These are phyloP conservation scores for Suncus etruscus DNA, from an alignment of 2,113 vertebrate genomes.

Conservation along the genomic window DNA sequence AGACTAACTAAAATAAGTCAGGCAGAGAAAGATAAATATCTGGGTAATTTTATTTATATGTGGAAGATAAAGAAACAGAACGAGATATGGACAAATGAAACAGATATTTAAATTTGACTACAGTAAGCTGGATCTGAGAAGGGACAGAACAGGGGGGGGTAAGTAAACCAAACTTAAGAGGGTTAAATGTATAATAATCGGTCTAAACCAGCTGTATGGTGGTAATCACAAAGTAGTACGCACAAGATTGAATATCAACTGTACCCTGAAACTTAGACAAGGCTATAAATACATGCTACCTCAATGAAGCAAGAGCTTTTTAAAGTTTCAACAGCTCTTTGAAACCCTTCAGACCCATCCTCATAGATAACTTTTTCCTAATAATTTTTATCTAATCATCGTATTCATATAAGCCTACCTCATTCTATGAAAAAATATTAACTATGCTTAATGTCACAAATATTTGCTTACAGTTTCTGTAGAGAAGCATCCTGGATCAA, in stretches of 20 bases:
- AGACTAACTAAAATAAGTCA: background rate
- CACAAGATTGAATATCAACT: background rate
- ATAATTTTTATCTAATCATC: constrained; percentile 3
- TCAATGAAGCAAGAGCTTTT: background rate
- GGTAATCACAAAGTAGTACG: background rate
- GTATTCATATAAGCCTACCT: background rate
- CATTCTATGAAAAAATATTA: background rate
- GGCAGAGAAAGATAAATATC: background rate
- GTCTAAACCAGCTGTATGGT: background rate
- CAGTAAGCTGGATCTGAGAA: background rate
- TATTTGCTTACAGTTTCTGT: constrained; percentile 24
- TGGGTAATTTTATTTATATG: background rate
- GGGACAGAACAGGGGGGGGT: background rate
- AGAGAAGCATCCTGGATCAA: background rate
- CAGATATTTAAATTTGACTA: background rate
- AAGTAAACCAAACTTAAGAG: background rate
- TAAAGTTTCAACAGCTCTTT: background rate
- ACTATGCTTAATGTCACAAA: background rate
- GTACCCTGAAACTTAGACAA: background rate
- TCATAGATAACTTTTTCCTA: background rate
- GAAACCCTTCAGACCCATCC: background rate
- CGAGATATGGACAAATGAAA: background rate
- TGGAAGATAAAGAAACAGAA: background rate
- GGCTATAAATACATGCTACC: background rate
- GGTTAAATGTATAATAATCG: background rate